Conservation (phyloP, 1,140 invertebrate species). For the Drosophila mayri region DNA sequence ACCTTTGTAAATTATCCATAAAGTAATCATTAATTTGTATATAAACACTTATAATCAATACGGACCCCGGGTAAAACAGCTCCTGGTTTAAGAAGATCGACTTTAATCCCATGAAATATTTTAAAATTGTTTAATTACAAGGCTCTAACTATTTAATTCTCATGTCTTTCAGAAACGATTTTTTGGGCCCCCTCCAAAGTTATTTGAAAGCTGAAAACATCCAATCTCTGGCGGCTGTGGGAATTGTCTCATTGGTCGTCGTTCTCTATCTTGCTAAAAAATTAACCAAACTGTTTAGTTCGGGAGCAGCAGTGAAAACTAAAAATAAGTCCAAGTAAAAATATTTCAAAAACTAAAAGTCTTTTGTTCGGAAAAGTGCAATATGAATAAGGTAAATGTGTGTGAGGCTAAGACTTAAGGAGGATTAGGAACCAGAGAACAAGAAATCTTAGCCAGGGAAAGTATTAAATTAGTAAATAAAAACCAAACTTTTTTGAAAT, state of each 20-base stretch:
- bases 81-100: slow-evolving; percentile 32
- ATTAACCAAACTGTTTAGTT: slow-evolving; percentile 26
- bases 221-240: slow-evolving; percentile 38
- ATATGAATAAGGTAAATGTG: background rate
- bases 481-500: background rate
- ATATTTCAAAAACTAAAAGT: background rate
- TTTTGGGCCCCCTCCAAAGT: slow-evolving; percentile 34
- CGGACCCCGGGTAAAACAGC: slow-evolving; percentile 15
- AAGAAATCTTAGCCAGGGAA: too few relatives aligned
- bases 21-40: slow-evolving; percentile 28
- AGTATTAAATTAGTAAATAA: too few relatives aligned
- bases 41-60: slow-evolving; percentile 21
- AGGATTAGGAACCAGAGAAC: too few relatives aligned
- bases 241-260: slow-evolving; percentile 15
- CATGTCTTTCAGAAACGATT: slow-evolving; percentile 47
- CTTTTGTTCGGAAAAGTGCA: background rate
- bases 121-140: background rate
- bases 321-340: slow-evolving; percentile 56
- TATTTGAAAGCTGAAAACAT: slow-evolving; percentile 30
- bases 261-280: slow-evolving; percentile 32
- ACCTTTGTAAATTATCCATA: slow-evolving; percentile 38
- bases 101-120: slow-evolving; percentile 11
- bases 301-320: slow-evolving; percentile 23
- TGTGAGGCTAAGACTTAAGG: background rate
- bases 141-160: background rate